Evolutionary conservation across 2,113 vertebrate species (phyloP).

Genomic region (Daphoenositta chrysoptera): DNA sequence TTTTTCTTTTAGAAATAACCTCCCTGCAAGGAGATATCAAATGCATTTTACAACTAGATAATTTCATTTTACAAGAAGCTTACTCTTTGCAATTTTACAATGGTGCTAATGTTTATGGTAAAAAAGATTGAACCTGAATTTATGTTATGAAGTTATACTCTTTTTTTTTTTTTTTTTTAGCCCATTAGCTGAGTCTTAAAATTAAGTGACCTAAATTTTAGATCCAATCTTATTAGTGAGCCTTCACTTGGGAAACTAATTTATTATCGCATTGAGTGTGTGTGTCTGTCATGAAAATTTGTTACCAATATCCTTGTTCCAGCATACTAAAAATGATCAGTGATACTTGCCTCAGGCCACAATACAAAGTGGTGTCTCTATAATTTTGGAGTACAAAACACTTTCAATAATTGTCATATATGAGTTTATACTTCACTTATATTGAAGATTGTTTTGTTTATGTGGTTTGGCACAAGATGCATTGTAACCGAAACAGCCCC

Average conservation of each 20-base stretch:
- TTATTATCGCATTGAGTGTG: slow-evolving; percentile 50
- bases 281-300: slow-evolving; percentile 51
- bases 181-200: slow-evolving; percentile 56
- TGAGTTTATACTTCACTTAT: not conserved
- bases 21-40: slow-evolving; percentile 3
- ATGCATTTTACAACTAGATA: slow-evolving; percentile 33
- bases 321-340: slow-evolving; percentile 14
- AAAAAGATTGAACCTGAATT: slow-evolving; percentile 46
- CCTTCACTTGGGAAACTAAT: slow-evolving; percentile 52
- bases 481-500: not conserved
- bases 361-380: not conserved
- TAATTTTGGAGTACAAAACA: not conserved
- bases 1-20: slow-evolving; percentile 12
- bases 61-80: slow-evolving; percentile 54
- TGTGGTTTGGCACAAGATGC: not conserved
- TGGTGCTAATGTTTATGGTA: slow-evolving; percentile 36
- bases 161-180: slow-evolving; percentile 24
- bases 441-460: not conserved
- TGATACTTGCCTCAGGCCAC: not conserved
- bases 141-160: slow-evolving; percentile 30
- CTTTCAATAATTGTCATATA: not conserved
- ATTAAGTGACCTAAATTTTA: slow-evolving; percentile 52
- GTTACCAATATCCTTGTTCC: slow-evolving; percentile 15
- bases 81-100: slow-evolving; percentile 39
- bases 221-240: slow-evolving; percentile 46